Conservation (phyloP, 2,113 vertebrate genomes). For the Clinocottus analis region DNA sequence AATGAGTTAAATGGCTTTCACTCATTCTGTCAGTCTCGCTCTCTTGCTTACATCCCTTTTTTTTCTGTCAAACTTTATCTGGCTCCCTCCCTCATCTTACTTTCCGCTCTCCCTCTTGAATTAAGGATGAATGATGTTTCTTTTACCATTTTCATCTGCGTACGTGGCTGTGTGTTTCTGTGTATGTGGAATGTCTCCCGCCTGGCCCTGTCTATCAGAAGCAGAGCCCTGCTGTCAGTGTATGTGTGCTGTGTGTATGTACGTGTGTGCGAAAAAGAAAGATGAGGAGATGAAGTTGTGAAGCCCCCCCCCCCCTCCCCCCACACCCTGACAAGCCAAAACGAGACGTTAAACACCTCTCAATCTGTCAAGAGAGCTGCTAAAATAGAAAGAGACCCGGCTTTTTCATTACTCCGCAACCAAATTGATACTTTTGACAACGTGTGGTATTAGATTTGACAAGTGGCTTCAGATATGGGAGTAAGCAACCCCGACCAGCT, state of each 20-base stretch:
- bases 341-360: constrained; percentile 82
- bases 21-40: constrained; percentile 63
- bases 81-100: constrained; percentile 65
- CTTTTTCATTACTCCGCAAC: constrained; percentile 71
- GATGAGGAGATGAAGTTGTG: constrained; percentile 72
- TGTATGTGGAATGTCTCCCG: constrained; percentile 69
- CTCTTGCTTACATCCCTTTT: constrained; percentile 62
- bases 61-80: constrained; percentile 76
- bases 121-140: constrained; percentile 78
- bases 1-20: constrained; percentile 75
- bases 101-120: constrained; percentile 70
- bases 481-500: constrained; percentile 71
- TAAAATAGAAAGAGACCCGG: constrained; percentile 79
- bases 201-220: constrained; percentile 77
- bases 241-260: constrained; percentile 12
- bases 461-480: constrained; percentile 78
- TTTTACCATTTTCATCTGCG: constrained; percentile 64
- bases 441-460: constrained; percentile 77
- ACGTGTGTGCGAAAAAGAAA: constrained; percentile 32
- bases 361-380: constrained; percentile 77
- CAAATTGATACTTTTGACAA: constrained; percentile 82
- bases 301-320: constrained; percentile 12
- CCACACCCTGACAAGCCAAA: constrained; percentile 70
- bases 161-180: constrained; percentile 56
- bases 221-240: constrained; percentile 73